Conservation (phyloP, 2,113 vertebrate species). For the Echinops telfairi region DNA sequence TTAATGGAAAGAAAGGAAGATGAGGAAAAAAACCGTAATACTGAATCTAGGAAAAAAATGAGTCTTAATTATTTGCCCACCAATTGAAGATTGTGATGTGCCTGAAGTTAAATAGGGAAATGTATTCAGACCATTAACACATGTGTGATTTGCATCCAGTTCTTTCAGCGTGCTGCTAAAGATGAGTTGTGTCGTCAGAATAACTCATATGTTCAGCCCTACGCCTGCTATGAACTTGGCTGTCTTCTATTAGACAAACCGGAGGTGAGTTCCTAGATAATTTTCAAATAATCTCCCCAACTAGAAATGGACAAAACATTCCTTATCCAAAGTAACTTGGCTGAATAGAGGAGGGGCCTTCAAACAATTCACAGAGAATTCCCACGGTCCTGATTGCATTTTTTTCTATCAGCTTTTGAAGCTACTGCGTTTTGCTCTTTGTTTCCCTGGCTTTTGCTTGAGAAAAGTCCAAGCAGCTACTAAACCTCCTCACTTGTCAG, state of each 20-base stretch:
- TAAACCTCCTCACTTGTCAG: not conserved
- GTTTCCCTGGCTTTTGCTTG: not conserved
- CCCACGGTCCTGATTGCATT: too few species aligned
- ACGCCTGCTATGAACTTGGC: constrained; percentile 97
- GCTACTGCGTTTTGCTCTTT: not conserved
- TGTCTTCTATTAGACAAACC: constrained; percentile 95
- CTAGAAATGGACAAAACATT: not conserved
- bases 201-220: constrained; percentile 95
- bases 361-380: too few species aligned
- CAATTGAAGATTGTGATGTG: not conserved
- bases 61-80: not conserved
- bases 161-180: constrained; percentile 94
- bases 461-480: not conserved
- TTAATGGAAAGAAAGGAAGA: not conserved
- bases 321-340: not conserved
- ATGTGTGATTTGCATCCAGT: constrained; percentile 85
- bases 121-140: not conserved
- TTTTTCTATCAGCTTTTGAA: too few species aligned
- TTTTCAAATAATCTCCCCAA: not conserved
- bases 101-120: not conserved
- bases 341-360: not conserved
- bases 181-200: constrained; percentile 92
- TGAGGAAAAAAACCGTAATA: not conserved
- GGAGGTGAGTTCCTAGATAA: constrained; percentile 89
- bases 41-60: not conserved